Evolutionary conservation across 2,113 vertebrate species (phyloP), one percentile per base, ranked within the genome.

Genomic region (Muntiacus muntjak): DNA sequence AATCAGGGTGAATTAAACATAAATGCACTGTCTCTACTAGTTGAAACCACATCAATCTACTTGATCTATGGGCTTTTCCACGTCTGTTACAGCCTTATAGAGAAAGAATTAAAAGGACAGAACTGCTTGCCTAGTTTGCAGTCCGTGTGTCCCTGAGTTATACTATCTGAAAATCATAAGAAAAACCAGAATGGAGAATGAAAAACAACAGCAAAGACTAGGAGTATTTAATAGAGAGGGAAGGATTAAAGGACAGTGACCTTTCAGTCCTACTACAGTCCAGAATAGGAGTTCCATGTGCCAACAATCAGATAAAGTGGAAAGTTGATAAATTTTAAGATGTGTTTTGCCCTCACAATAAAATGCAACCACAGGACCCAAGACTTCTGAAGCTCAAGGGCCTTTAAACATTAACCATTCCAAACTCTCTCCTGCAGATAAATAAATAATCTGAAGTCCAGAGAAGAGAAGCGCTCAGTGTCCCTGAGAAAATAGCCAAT

Each of bases 371-470:
- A 8, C 30, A 54, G 93, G n/a, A 67, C 45, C 74, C 67, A 62
- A 50, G 62, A 47, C 89, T 93, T 83, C 91, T 14, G 28, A 87
- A 71, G 71, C 60, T 94, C 45, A 33, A 95, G 82, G 55, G 45
- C 55, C 58, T 86, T 97, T 87, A 86, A 89, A 84, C 78, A 79
- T n/a, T 30, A 94, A 64, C 60, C 89, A 87, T 84, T 96, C 90
- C 50, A 64, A 93, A 91, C 82, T 79, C 55, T 74, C 50, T 43
- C 84, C 60, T 43, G 57, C 57, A 58, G 57, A 81, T 76, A 62
- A n/a, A 55, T 25, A 96, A 96, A 76, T 64, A 54, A 88, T 90
- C 28, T 28, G 55, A 97, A 94, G 62, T 85, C 62, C 45, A 58
- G 28, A 62, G 86, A 84, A 79, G 47, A 19, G 2, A 57, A 87